Percentiles rank a stretch among this genome's conserved stretches.
Evolutionary conservation across 2,797 vertebrate species (phyloP).

Genomic region (Atherinosoma microstoma): DNA sequence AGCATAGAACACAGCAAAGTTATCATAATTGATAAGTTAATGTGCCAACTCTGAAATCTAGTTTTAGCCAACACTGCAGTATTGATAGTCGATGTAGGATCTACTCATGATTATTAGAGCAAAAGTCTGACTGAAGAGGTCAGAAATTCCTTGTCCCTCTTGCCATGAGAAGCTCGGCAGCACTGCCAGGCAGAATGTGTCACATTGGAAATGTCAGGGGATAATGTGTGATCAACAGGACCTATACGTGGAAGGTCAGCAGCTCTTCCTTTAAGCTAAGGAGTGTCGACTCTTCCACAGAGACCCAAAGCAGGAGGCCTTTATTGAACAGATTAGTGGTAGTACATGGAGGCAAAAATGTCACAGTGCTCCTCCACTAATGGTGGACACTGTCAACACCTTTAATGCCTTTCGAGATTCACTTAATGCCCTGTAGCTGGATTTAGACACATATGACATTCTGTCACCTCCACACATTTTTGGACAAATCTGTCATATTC

Average conservation of each 20-base stretch:
- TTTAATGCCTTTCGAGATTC: constrained; percentile 52
- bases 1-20: not conserved
- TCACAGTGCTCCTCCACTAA: constrained; percentile 44
- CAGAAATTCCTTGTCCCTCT: constrained; percentile 60
- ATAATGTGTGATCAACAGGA: constrained; percentile 82
- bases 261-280: constrained; percentile 63
- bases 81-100: constrained; percentile 33
- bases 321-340: constrained; percentile 55
- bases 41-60: not conserved
- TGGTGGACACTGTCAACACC: constrained; percentile 54
- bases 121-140: constrained; percentile 55
- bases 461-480: constrained; percentile 23
- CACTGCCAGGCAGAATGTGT: constrained; percentile 69
- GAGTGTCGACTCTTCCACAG: constrained; percentile 44
- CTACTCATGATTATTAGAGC: constrained; percentile 40
- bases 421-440: constrained; percentile 38
- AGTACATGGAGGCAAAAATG: constrained; percentile 56
- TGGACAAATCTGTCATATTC: constrained; percentile 33
- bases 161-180: constrained; percentile 64
- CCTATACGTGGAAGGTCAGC: constrained; percentile 79
- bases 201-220: constrained; percentile 81
- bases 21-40: constrained; percentile 4
- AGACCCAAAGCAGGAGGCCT: constrained; percentile 44
- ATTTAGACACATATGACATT: constrained; percentile 36
- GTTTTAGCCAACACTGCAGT: constrained; percentile 7